Evolutionary conservation across 2,113 vertebrate species (phyloP).

Genomic region (Limanda limanda): DNA sequence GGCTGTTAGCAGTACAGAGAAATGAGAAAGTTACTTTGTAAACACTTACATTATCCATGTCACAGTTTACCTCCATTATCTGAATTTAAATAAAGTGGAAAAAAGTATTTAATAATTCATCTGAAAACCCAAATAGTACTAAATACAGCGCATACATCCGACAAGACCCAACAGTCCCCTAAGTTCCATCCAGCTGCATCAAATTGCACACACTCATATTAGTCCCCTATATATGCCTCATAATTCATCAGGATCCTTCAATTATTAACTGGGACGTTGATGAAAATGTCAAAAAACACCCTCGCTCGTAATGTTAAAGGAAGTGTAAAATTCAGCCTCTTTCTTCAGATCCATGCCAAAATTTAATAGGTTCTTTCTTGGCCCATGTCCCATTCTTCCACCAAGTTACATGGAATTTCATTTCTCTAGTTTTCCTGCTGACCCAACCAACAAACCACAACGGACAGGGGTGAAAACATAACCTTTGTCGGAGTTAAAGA

Average conservation of each 20-base stretch:
- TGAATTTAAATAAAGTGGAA: conserved; percentile 25
- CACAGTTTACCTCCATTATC: conserved; percentile 12
- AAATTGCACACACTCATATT: too few species aligned
- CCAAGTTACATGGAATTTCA: neutral
- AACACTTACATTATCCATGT: conserved; percentile 1
- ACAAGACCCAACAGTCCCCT: too few species aligned
- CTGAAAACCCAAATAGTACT: neutral
- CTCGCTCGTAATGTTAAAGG: neutral
- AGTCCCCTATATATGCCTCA: neutral
- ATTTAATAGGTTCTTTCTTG: neutral
- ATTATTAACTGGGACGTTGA: neutral
- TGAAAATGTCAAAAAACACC: neutral
- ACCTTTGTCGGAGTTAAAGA: neutral
- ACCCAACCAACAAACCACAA: neutral
- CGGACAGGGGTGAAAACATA: neutral
- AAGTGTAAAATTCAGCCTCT: neutral
- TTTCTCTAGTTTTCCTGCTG: neutral
- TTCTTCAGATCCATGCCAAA: neutral
- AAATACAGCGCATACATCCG: too few species aligned
- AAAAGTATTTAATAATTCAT: neutral
- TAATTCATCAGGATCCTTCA: neutral
- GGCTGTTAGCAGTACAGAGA: conserved; percentile 8
- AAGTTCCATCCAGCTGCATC: too few species aligned
- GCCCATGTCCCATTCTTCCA: neutral
- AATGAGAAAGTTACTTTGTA: conserved; percentile 14